Conservation (phyloP, 2,797 vertebrate genomes). For the Gila robusta region DNA sequence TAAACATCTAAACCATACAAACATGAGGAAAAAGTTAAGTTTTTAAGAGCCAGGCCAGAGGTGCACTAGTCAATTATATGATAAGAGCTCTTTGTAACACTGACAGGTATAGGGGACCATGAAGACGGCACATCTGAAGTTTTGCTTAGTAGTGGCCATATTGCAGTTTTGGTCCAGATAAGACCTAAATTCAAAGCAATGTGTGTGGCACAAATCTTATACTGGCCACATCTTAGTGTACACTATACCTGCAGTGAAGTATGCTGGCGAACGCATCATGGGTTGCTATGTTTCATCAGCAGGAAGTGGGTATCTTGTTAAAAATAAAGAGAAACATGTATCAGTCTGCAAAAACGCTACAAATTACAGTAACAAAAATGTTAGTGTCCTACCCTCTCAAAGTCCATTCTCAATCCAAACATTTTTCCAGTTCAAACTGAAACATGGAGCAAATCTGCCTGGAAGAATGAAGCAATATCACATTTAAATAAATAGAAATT, state of each 20-base stretch:
- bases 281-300: background rate
- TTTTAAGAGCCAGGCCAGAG: background rate
- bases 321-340: background rate
- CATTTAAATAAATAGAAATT: slow-evolving; percentile 7
- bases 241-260: slow-evolving; percentile 8
- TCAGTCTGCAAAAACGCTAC: background rate
- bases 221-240: slow-evolving; percentile 6
- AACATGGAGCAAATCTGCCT: background rate
- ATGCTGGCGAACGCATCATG: background rate
- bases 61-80: slow-evolving; percentile 20
- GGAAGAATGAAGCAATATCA: background rate
- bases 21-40: slow-evolving; percentile 5
- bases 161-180: slow-evolving; percentile 17
- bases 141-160: slow-evolving; percentile 10
- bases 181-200: slow-evolving; percentile 31
- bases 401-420: background rate
- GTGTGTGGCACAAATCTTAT: slow-evolving; percentile 24
- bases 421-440: background rate
- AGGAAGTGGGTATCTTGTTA: background rate
- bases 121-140: background rate
- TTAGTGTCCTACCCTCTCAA: background rate
- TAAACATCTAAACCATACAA: background rate
- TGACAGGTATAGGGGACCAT: slow-evolving; percentile 23
- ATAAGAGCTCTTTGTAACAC: slow-evolving; percentile 16
- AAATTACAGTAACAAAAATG: background rate